Evolutionary conservation across 35 echinoderm and acorn worm genomes (phyloP), one percentile per base, ranked within the genome.

Genomic region (Ophiothrix spiculata): DNA sequence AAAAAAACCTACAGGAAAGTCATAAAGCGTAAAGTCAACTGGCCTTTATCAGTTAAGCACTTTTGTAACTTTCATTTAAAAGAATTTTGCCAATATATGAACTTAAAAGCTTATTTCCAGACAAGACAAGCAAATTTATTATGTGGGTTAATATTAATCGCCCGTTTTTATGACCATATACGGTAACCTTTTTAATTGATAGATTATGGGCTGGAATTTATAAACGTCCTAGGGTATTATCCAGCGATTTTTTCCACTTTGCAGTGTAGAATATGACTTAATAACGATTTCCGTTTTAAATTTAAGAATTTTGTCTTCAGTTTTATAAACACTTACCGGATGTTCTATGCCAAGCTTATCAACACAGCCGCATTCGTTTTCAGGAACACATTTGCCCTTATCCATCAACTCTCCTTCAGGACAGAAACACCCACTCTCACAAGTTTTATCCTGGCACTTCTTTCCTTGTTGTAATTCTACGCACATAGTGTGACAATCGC

Each of bases 401-500:
- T 38, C 79, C 79, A 82, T 75, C 25, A 89, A 49, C 56, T 73
- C 80, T 1, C 87, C 87, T 40, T 89, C 79, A 21, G 36, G 54
- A 82, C 87, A 89, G 63, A 82, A 89, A 33, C 87, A 89, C 15
- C 87, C 87, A 17, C 40, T 14, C 2, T 82, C 79, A 34, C 87
- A 89, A 32, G 6, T 75, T 3, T 56, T 35, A 42, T 81, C 49
- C 37, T 49, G 37, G 42, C 78, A 81, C 23, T 79, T 35, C 12
- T 83, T 36, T 1, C 81, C 81, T 12, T 28, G 60, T n/a, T 25
- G 60, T 35, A 83, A 83, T 56, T 78, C 80, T 39, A 32, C 32
- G 60, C 87, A 89, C 36, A 63, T 89, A n/a, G 56, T 56, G 37
- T 89, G 87, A 40, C 87, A 81, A 32, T 89, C 87, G n/a, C 87